Evolutionary conservation across 2,113 vertebrate species (phyloP), one percentile per base, ranked within the genome.

Genomic region (Urocolius indicus): DNA sequence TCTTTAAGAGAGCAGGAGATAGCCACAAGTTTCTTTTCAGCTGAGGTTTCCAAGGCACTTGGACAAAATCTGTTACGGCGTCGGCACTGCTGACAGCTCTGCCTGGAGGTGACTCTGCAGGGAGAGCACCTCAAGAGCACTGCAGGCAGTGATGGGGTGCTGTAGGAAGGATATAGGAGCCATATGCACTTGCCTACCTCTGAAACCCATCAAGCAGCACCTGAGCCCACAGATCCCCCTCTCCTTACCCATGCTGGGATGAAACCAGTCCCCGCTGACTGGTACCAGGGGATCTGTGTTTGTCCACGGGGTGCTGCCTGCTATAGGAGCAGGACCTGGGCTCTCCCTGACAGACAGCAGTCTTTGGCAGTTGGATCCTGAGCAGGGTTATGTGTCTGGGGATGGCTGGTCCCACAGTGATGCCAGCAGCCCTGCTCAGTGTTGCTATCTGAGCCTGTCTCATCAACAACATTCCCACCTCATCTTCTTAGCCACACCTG

Each of bases 11-110:
- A 83, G 79, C 62, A 30, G 71, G 66, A 96, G 95, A 72, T 93
- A 95, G 94, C 69, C 90, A 95, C 90, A 93, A 78, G 88, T 95
- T 78, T 90, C 59, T 94, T 96, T 95, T 84, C 90, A 91, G 93
- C 12, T 6, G 90, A 87, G 78, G 57, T 87, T 95, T 94, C 91
- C 78, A 90, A 94, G 91, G 82, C 88, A 26, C 79, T 94, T 95
- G 88, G 75, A 32, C 6, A 0, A 76, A 93, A 90, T 66, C 86
- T 82, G 90, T 95, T 92, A 84, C 74, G 48, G 0, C 82, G 75
- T 72, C 16, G 5, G 85, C 78, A 26, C 62, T 75, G 88, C 88
- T 95, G 94, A 92, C 93, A 95, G 93, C 79, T 93, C 75, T 88
- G 89, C 92, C 73, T 93, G 95, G 83, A 90, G 89, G 85, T 83